A percentile compares a stretch with the other conserved stretches of the same genome.
Conservation (phyloP, 2,113 vertebrate genomes). For the Microtus ochrogaster region DNA sequence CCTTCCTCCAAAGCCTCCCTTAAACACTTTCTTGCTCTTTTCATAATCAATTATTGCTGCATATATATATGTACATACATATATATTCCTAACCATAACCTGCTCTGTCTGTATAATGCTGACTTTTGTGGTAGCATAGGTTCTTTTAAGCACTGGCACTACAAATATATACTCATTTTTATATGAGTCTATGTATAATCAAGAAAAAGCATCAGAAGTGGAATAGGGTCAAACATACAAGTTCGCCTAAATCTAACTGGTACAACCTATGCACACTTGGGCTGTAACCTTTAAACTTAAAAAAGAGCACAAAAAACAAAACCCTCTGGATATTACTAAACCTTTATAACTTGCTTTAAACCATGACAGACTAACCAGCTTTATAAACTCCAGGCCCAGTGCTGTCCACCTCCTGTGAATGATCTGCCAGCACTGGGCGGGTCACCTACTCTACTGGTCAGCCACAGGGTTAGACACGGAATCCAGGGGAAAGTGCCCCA, state of each 20-base stretch:
- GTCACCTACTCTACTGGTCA: not conserved
- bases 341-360: slow-evolving; percentile 7
- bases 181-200: not conserved
- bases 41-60: not conserved
- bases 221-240: not conserved
- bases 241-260: slow-evolving; percentile 5
- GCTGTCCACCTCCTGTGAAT: not conserved
- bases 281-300: not conserved
- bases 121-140: not conserved
- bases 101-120: not conserved
- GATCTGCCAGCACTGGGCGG: not conserved
- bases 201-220: slow-evolving; percentile 19
- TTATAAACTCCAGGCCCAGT: slow-evolving; percentile 14
- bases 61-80: not conserved
- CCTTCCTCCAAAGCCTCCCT: not conserved
- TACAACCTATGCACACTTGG: not conserved
- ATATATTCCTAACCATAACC: not conserved
- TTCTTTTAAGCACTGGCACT: not conserved
- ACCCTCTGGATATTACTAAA: not conserved
- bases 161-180: not conserved
- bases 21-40: not conserved
- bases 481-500: not conserved
- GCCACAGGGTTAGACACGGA: not conserved
- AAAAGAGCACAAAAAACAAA: not conserved
- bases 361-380: not conserved